Percentiles rank a stretch among this genome's conserved stretches.
These are phyloP conservation scores for Papilio xuthus DNA, from an alignment of 1,140 invertebrate species.

Conservation along the genomic window DNA sequence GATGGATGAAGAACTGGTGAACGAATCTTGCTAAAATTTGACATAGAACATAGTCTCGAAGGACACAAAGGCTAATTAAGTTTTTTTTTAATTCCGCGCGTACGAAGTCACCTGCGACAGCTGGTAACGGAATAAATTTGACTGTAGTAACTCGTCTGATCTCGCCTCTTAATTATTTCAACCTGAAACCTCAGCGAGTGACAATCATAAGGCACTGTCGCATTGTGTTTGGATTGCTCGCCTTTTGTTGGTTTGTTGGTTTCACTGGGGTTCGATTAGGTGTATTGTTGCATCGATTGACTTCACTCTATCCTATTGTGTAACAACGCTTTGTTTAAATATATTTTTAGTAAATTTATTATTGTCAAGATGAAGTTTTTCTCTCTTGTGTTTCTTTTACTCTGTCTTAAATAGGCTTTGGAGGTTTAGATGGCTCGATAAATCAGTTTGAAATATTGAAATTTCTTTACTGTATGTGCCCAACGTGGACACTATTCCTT, in stretches of 20 bases:
- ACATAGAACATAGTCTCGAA: too few species aligned
- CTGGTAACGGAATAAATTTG: not conserved
- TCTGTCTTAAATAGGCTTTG: too few species aligned
- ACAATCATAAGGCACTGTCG: conserved; percentile 19
- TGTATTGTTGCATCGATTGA: conserved; percentile 5
- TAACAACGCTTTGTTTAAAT: not conserved
- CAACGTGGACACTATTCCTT: too few species aligned
- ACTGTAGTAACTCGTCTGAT: not conserved
- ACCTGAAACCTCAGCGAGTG: not conserved
- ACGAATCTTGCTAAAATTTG: too few species aligned
- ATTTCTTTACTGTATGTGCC: too few species aligned
- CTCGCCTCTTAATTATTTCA: conserved; percentile 7
- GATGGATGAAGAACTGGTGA: too few species aligned
- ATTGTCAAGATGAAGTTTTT: not conserved
- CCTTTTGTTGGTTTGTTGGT: conserved; percentile 24
- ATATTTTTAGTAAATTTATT: not conserved
- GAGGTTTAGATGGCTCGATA: too few species aligned
- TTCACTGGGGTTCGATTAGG: conserved; percentile 6
- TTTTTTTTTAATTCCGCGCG: too few species aligned
- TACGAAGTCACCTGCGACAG: too few species aligned
- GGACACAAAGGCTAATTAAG: too few species aligned
- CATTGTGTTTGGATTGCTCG: conserved; percentile 18
- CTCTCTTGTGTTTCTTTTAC: too few species aligned
- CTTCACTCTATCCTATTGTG: not conserved
- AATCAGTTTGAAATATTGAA: too few species aligned